These are phyloP conservation scores for Strigamia transsilvanica DNA, from an alignment of 2,888 invertebrate species.

Conservation along the genomic window DNA sequence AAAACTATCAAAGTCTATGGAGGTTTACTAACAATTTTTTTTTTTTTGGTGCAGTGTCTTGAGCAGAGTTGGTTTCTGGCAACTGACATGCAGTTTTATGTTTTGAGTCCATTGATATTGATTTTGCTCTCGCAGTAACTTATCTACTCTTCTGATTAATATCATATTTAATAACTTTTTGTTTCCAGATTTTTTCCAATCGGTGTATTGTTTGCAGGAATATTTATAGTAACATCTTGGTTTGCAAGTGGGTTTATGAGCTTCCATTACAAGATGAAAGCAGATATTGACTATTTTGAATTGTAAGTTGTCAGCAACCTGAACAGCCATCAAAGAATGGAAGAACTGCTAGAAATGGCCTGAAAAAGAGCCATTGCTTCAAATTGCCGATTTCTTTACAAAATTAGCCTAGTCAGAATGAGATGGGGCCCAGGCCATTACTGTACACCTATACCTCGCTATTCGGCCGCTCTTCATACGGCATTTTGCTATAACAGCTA, in stretches of 20 bases:
- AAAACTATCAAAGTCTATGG: too few relatives aligned
- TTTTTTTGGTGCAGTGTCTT: not conserved
- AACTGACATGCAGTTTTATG: conserved; percentile 1
- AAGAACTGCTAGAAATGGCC: too few relatives aligned
- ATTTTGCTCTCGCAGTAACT: not conserved
- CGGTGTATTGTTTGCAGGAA: not conserved
- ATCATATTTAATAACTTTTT: not conserved
- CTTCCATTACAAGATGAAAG: not conserved
- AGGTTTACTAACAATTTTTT: not conserved
- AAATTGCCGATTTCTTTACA: too few relatives aligned
- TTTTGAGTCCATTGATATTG: conserved; percentile 12
- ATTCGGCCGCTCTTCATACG: too few relatives aligned
- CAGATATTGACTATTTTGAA: not conserved
- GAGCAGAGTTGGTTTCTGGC: conserved; percentile 24
- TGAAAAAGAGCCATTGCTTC: too few relatives aligned
- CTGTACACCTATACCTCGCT: too few relatives aligned
- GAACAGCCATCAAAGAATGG: too few relatives aligned
- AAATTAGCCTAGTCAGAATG: too few relatives aligned
- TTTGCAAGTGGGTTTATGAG: not conserved
- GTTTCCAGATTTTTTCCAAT: not conserved
- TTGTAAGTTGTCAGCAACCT: not conserved
- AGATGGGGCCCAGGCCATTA: too few relatives aligned
- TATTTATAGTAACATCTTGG: not conserved
- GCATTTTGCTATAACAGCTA: too few relatives aligned
- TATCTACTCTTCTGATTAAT: not conserved